Conservation (phyloP, 2,888 invertebrate species). For the Heliothis peltigera region DNA sequence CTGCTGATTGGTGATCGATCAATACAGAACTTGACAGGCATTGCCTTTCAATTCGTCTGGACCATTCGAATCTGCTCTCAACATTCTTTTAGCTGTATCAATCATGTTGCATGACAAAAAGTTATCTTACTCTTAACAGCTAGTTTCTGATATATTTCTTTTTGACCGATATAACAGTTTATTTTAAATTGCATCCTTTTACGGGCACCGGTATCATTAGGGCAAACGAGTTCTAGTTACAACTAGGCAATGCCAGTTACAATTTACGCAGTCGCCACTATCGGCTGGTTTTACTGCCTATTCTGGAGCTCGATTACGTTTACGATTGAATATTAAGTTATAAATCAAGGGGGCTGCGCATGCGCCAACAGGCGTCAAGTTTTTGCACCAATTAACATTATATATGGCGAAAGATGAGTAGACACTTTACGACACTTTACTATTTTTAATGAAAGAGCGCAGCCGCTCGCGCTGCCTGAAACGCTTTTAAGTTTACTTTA, state of each 20-base stretch:
- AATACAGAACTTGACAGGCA: conserved; percentile 1
- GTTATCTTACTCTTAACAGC: conserved; percentile 14
- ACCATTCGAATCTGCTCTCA: conserved; percentile 1
- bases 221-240: conserved; percentile 51
- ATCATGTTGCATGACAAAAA: conserved; percentile 1
- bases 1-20: not conserved
- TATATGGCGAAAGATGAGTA: conserved; percentile 22
- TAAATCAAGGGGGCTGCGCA: conserved; percentile 60
- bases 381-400: conserved; percentile 65
- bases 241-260: conserved; percentile 30
- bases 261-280: conserved; percentile 33
- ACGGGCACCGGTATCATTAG: conserved; percentile 43
- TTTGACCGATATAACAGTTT: conserved; percentile 51
- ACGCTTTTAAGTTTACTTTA: conserved; percentile 6
- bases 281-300: conserved; percentile 38
- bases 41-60: not conserved
- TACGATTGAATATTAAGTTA: conserved; percentile 66
- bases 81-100: not conserved
- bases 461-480: conserved; percentile 1
- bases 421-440: conserved; percentile 7
- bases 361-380: conserved; percentile 44
- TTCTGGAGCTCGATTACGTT: conserved; percentile 54
- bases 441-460: conserved; percentile 10
- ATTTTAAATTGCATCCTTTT: conserved; percentile 55
- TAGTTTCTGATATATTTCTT: conserved; percentile 21